Evolutionary conservation across 2,888 invertebrate genomes (phyloP), one percentile per base, ranked within the genome.

Genomic region (Amorpha juglandis): DNA sequence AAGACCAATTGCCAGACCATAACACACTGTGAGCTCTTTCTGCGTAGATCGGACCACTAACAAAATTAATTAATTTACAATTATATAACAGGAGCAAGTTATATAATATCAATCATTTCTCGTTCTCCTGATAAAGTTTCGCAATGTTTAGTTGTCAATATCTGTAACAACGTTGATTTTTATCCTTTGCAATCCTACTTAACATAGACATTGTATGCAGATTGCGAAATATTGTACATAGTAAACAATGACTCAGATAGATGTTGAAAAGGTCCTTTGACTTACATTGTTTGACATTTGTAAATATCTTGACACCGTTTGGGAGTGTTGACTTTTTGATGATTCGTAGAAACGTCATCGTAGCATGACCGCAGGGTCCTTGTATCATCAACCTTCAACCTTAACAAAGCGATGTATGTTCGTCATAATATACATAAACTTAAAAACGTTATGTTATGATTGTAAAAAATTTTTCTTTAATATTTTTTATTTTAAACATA

Each of bases 261-360:
- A 0, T 11, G 55, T 58, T 19, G 42, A 58, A 52, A 58, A 58
- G 58, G 58, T 58, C 58, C 19, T 19, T 38, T 42, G 42, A 27
- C 27, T 11, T 19, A 52, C 38, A 42, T 58, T 58, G 19, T 58
- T 38, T 58, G 58, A 58, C 58, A 58, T 58, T 58, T 42, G 58
- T 42, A 42, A 55, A 52, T 33, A 53, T 42, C 58, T 58, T 19
- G 58, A 58, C 58, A 58, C 42, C 58, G 19, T 58, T 58, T 42
- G 12, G 38, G 19, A 58, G 58, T 58, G 42, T 42, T 42, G 38
- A 19, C 42, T 58, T 45, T 45, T 38, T 38, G 51, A 51, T 42
- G 42, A 19, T 58, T 19, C 19, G 16, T 21, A 27, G 38, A 11
- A 38, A 38, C 12, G 16, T 55, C 55, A 50, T 50, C 19, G 19